A percentile compares a stretch with the other conserved stretches of the same genome.
Evolutionary conservation across 1,140 invertebrate genomes (phyloP).

Genomic region (Callitettix versicolor): DNA sequence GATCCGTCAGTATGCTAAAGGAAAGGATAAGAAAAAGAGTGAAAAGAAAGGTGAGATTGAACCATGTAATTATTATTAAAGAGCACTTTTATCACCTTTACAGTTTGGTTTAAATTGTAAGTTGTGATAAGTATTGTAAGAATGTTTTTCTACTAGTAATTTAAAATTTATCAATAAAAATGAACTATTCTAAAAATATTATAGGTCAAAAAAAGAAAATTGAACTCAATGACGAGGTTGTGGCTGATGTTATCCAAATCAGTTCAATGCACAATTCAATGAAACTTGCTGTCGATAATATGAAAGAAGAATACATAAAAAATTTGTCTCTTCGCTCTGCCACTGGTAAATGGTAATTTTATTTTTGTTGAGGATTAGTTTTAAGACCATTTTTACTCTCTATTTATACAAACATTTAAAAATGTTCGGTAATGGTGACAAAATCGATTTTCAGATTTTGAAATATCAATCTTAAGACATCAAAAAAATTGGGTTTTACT

Average conservation of each 20-base stretch:
- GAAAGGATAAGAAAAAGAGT: constrained; percentile 22
- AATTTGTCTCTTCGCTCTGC: constrained; percentile 64
- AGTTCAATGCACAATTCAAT: constrained; percentile 55
- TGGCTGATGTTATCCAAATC: constrained; percentile 58
- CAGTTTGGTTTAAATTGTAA: too few species aligned
- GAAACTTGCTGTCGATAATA: constrained; percentile 47
- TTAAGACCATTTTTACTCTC: too few species aligned
- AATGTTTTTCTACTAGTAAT: background rate
- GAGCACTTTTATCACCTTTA: too few species aligned
- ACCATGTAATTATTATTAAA: too few species aligned
- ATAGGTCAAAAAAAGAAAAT: constrained; percentile 47
- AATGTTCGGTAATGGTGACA: too few species aligned
- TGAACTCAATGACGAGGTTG: constrained; percentile 52
- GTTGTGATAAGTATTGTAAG: too few species aligned
- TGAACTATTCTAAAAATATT: background rate
- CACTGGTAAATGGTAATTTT: constrained; percentile 34
- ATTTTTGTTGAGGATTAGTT: background rate
- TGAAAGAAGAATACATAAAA: constrained; percentile 71
- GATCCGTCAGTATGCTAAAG: constrained; percentile 21
- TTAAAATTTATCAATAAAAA: background rate
- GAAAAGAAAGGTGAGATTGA: constrained; percentile 14
- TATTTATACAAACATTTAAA: too few species aligned
- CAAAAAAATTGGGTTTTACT: too few species aligned
- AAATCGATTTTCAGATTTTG: too few species aligned
- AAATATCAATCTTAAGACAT: too few species aligned